Percentiles rank a stretch among this genome's conserved stretches.
Evolutionary conservation across 2,113 vertebrate species (phyloP).

Genomic region (Solea solea): DNA sequence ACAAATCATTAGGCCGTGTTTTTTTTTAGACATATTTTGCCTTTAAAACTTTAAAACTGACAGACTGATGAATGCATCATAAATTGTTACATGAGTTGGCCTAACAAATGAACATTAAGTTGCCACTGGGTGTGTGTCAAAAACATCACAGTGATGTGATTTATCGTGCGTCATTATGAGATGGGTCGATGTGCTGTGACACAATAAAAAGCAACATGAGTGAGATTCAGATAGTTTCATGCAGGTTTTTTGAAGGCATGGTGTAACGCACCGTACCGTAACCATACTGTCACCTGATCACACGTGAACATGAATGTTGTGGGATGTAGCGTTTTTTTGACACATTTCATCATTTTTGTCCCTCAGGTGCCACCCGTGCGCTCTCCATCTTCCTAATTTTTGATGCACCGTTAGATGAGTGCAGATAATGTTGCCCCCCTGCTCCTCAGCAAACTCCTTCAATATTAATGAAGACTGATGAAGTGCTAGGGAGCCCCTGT

Average conservation of each 20-base stretch:
- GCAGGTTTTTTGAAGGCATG: too few species aligned
- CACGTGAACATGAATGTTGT: background rate
- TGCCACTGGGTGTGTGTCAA: conserved; percentile 7
- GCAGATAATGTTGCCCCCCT: conserved; percentile 68
- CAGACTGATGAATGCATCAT: conserved; percentile 16
- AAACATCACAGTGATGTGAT: background rate
- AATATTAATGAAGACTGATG: conserved; percentile 88
- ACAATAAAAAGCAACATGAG: background rate
- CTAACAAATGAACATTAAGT: conserved; percentile 28
- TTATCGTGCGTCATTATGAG: background rate
- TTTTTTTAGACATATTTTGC: background rate
- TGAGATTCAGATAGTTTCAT: background rate
- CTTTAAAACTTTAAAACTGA: conserved; percentile 1
- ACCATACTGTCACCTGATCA: background rate
- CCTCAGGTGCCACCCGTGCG: conserved; percentile 57
- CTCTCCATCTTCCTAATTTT: conserved; percentile 70
- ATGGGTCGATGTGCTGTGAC: background rate
- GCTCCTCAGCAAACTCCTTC: conserved; percentile 75
- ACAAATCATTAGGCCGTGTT: conserved; percentile 1
- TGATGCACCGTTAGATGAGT: conserved; percentile 71
- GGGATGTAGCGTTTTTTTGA: background rate
- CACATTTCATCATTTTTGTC: conserved; percentile 64
- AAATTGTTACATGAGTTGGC: conserved; percentile 3
- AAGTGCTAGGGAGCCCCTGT: conserved; percentile 81
- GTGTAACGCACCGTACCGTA: too few species aligned